Conservation (phyloP, 1,140 invertebrate genomes). For the Mamestra configurata region DNA sequence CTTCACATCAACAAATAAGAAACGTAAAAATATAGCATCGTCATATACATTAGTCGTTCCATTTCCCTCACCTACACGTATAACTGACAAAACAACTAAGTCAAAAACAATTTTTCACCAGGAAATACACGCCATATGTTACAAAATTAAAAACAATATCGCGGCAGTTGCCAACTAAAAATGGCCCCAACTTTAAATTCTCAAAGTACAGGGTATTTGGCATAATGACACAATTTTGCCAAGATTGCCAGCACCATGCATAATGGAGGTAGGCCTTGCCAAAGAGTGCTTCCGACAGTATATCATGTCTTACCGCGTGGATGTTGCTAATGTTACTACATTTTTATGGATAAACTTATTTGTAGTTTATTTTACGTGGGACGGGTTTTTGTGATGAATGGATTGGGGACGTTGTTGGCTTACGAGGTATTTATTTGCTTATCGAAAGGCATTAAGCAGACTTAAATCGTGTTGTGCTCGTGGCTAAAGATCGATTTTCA, state of each 20-base stretch:
- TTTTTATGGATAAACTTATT: conserved; percentile 32
- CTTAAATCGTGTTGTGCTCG: too few relatives aligned
- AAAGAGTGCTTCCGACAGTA: conserved; percentile 38
- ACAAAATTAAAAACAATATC: conserved; percentile 28
- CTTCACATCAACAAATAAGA: too few relatives aligned
- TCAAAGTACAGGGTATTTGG: conserved; percentile 21
- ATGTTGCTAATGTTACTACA: conserved; percentile 27
- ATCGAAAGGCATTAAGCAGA: too few relatives aligned
- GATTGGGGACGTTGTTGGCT: background rate
- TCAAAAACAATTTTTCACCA: conserved; percentile 4
- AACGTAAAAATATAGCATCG: too few relatives aligned
- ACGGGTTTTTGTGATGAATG: background rate
- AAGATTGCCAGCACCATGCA: conserved; percentile 34
- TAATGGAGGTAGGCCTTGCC: conserved; percentile 45
- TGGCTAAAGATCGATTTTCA: too few relatives aligned
- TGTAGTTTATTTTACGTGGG: conserved; percentile 3
- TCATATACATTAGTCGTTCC: too few relatives aligned
- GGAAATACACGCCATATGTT: conserved; percentile 29
- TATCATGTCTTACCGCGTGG: conserved; percentile 18
- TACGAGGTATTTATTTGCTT: too few relatives aligned
- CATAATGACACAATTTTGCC: conserved; percentile 45
- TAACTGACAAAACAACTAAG: background rate
- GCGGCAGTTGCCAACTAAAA: conserved; percentile 8
- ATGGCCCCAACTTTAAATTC: conserved; percentile 1
- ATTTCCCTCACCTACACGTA: background rate